Base-by-base conservation (phyloP, 2,888 invertebrate species). In the Amphimallon solstitiale region DNA sequence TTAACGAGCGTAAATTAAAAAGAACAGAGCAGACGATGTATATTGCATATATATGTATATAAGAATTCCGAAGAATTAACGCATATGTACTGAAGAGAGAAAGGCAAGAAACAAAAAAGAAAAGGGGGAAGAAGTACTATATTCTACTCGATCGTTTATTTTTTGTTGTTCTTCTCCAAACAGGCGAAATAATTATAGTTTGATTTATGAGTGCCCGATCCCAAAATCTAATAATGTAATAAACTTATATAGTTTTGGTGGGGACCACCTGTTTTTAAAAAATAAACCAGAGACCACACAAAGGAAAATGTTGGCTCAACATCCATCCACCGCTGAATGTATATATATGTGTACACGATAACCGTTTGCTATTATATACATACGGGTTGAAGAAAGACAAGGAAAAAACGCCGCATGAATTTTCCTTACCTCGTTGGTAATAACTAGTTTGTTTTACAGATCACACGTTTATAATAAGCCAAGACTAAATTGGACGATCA, bases 401-500 rank as follows among this genome's bases (percentile, higher is more conserved):
- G 43, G 2, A 15, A 46, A 10, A 17, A 46, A 46, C 19, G 46
- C 5, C 4, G 19, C 46, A 46, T 46, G 46, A 14, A 19, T 38
- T 54, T 7, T 40, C 14, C 19, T 12, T 23, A 14, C 15, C 21
- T 52, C 46, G 37, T 34, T 37, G 35, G 52, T 54, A 54, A 54
- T 54, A 38, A 54, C 54, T 40, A 54, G 54, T 54, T 54, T 54
- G 54, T 54, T 54, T 54, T 54, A 37, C 54, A 40, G 38, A 54
- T 54, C 54, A 38, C 54, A 54, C 38, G 38, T 38, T 38, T 54
- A 38, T 54, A 54, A 54, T 54, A 54, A 54, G 54, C 54, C 21
- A 21, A 17, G 54, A 40, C 54, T 54, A 54, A 54, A 54, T 54
- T 54, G 54, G 54, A 40, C 38, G 54, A 15, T 54, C 54, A 54